Base-by-base conservation (phyloP, 2,888 invertebrate genomes). In the Automeris io region DNA sequence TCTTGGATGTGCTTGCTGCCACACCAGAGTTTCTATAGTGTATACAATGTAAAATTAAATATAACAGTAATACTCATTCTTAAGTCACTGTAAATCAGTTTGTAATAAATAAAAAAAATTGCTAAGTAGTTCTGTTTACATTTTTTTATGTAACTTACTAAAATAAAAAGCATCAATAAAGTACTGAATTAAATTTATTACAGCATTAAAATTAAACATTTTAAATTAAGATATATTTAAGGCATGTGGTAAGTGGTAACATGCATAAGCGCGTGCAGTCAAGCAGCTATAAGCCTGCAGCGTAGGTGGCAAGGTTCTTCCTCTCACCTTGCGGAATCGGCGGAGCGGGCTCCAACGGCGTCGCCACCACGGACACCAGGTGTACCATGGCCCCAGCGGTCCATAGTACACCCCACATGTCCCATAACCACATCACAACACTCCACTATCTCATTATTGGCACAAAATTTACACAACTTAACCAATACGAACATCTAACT, bases 401-500 rank as follows among this genome's bases (percentile, higher is more conserved):
- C 83, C 80, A 82, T 67, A 85, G 67, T 78, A 78, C 76, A 57
- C 80, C 75, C 85, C 85, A 82, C 81, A 86, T 76, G 79, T 85
- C 81, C 85, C 86, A 80, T 75, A 80, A 74, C 80, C 83, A 82
- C 85, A 83, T 83, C 86, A 86, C 86, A 80, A 69, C 83, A 85
- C 82, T 73, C 63, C 85, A 86, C 86, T 86, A 86, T 85, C 86
- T 86, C 86, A 86, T 86, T 73, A 81, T 86, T 83, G 80, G 80
- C 83, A 86, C 83, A 79, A 80, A 75, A 83, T 81, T 82, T 76
- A 81, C 86, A 74, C 70, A 80, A 82, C 82, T 75, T 81, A 85
- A 79, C 75, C 66, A 69, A 81, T 74, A 77, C 66, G 71, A 75
- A 81, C 67, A 76, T 75, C 78, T 85, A 85, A 82, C 80, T 86